Percentiles rank a stretch among this genome's conserved stretches.
phyloP scores from a whole-genome alignment of 2,797 vertebrate genomes.

The Eulemur mongoz region DNA sequence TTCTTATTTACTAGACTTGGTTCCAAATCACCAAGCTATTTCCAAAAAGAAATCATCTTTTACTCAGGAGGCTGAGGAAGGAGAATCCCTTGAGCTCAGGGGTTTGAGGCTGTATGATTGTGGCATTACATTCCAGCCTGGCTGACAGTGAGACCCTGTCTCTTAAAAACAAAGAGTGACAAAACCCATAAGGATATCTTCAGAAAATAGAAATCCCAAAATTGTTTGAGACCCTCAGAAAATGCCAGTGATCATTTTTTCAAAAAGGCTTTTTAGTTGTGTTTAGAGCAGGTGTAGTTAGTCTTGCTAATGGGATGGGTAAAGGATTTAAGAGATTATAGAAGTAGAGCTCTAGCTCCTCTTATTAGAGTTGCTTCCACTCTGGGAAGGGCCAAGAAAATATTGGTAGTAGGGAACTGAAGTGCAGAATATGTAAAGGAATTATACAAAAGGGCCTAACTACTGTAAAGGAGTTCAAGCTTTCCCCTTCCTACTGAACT shows the following conservation, averaged over 20 bases:
- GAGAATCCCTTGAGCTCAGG: background rate
- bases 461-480: background rate
- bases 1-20: conserved; percentile 6
- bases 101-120: background rate
- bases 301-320: background rate
- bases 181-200: background rate
- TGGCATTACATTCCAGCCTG: background rate
- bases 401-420: background rate
- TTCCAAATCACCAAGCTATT: background rate
- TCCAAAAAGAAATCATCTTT: conserved; percentile 15
- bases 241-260: background rate
- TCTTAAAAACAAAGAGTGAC: background rate
- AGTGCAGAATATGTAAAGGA: background rate
- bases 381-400: background rate
- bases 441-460: background rate
- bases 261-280: background rate
- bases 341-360: background rate
- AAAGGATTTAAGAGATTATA: background rate
- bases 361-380: background rate
- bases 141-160: background rate
- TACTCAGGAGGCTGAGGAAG: background rate
- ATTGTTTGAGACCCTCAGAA: conserved; percentile 13
- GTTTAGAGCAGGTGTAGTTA: background rate
- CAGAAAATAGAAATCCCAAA: background rate
- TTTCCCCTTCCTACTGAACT: background rate